Base-by-base conservation (phyloP, 2,797 vertebrate species). In the Holocentrus rufus region DNA sequence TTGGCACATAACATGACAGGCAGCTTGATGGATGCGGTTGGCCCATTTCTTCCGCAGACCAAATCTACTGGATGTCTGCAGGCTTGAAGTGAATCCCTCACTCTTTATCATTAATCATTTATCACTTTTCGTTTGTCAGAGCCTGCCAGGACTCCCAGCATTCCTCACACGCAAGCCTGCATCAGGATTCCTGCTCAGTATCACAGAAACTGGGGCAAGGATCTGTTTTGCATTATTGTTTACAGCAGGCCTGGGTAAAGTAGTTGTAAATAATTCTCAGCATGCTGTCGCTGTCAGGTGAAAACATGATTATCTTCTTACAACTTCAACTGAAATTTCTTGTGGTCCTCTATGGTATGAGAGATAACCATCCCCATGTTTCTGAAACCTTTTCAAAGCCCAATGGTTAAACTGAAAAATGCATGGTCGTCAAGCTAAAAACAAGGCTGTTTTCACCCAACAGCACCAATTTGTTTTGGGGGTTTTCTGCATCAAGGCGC, bases 121-220 rank as follows among this genome's bases (percentile, higher is more conserved):
- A 20, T 59, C 56, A 59, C 10, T 15, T 55, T 15, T 55, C 23
- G 3, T 55, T 25, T 58, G 56, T 58, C 18, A 60, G 42, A 14
- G 15, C 22, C 22, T 4, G 14, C 18, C 59, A 62, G 42, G 34
- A 8, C 13, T 61, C 15, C 66, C 59, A 65, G 61, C 70, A 81
- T 85, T 83, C 80, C 78, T 81, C 50, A 52, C 46, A 70, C 47
- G 69, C 65, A 70, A 76, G 72, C 36, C 73, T 18, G 46, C 64
- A 70, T 62, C 65, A 83, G 62, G 66, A 75, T 72, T 34, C 54
- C 56, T 53, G 46, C 2, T 39, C 46, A 0, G 58, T 10, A 42
- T 7, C 30, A 34, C 31, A 18, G 15, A 31, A 31, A 34, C 30
- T 39, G 17, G 52, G 22, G 18, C 22, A 8, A 54, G 52, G 22